Base-by-base conservation (phyloP, 2,797 vertebrate genomes). In the Limnodromus scolopaceus region DNA sequence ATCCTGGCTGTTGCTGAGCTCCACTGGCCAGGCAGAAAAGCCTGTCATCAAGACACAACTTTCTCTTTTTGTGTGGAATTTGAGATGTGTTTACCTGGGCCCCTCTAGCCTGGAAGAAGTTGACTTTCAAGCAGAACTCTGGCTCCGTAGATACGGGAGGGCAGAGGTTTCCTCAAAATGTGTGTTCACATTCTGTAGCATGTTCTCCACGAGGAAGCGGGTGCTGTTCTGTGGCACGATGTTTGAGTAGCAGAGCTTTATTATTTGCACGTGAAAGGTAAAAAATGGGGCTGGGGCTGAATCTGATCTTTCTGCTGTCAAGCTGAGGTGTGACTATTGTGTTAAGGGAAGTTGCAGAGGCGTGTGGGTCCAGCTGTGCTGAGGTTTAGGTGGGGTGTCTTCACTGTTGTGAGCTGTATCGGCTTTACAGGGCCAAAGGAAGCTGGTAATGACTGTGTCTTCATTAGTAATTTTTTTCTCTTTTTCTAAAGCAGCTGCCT, bases 191-290 rank as follows among this genome's bases (percentile, higher is more conserved):
- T 30, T 18, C 28, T 54, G 28, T 54, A 75, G 32, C 11, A 8
- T 0, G 0, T 81, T 53, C 14, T 64, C 28, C 8, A 1, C 0
- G 0, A 54, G 24, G 27, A 82, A 61, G 32, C 27, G 66, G n/a
- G 18, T 63, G 30, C 24, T 64, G 45, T 60, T 78, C 41, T 81
- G 28, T 60, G 65, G 45, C 12, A 25, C n/a, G 15, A 5, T 57
- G 51, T 80, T 41, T 60, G 69, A 90, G 45, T 46, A 86, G 65
- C 61, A 72, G 74, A 69, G 69, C 36, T 81, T 71, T 6, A 55
- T 70, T 88, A 28, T 74, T 80, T 58, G 27, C 19, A 16, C 1
- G 1, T 39, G 32, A 51, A 81, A 86, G 9, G 36, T 68, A 25
- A 27, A 71, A 77, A 16, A 11, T 3, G 7, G 19, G 41, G 16